A percentile compares a stretch with the other conserved stretches of the same genome.
These are phyloP conservation scores for Apogon talboti DNA, from an alignment of 2,797 vertebrate species.

Conservation along the genomic window DNA sequence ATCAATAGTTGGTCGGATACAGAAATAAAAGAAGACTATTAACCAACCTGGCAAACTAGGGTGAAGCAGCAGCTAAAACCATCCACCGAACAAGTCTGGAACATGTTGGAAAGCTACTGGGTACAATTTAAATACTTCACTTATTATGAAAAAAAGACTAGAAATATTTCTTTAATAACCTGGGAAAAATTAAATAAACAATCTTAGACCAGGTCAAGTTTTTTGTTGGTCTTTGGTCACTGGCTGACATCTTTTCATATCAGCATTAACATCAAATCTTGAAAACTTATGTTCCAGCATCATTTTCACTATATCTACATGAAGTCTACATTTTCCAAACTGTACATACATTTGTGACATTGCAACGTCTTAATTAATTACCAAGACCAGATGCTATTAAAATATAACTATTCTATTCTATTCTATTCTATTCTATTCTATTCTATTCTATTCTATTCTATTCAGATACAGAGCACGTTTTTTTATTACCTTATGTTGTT, in stretches of 20 bases:
- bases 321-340: no score
- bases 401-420: no score
- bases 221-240: neutral
- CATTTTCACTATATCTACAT: neutral
- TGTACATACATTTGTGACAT: no score
- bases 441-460: no score
- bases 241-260: neutral
- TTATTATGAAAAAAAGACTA: neutral
- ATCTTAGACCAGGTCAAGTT: neutral
- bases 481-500: conserved; percentile 53
- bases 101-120: neutral
- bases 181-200: neutral
- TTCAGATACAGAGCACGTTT: conserved; percentile 3
- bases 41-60: neutral
- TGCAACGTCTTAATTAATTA: no score
- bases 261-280: neutral
- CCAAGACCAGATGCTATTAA: no score
- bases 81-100: neutral
- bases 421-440: no score
- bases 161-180: neutral
- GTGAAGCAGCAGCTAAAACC: conserved; percentile 16
- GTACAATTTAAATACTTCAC: neutral
- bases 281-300: neutral
- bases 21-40: conserved; percentile 32
- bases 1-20: conserved; percentile 89